These are phyloP conservation scores for Brachyhypopomus occidentalis DNA, from an alignment of 2,113 vertebrate species.

Conservation along the genomic window DNA sequence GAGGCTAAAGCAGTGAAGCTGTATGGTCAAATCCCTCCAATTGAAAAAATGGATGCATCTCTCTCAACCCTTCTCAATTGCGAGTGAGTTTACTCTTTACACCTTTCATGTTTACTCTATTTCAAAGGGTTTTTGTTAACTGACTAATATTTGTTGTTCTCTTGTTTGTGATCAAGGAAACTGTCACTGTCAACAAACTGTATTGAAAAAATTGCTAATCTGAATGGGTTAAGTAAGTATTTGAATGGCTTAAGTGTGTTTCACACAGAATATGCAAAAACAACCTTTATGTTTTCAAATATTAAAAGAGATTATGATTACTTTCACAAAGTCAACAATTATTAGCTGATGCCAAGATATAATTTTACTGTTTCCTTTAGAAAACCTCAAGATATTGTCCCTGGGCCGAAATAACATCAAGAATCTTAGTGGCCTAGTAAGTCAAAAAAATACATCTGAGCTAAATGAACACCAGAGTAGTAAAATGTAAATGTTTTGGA, in stretches of 20 bases:
- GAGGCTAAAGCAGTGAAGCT: slow-evolving; percentile 90
- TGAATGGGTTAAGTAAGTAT: slow-evolving; percentile 92
- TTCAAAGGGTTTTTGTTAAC: neutral
- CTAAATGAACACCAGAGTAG: neutral
- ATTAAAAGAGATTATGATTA: neutral
- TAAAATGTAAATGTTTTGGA: neutral
- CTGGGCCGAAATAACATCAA: slow-evolving; percentile 97
- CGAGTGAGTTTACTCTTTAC: slow-evolving; percentile 81
- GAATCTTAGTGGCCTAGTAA: slow-evolving; percentile 90
- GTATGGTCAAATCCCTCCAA: slow-evolving; percentile 89
- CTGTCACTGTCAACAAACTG: slow-evolving; percentile 95
- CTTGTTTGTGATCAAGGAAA: slow-evolving; percentile 76
- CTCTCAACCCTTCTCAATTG: slow-evolving; percentile 85
- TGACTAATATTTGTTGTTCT: neutral
- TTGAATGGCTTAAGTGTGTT: neutral
- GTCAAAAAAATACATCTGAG: slow-evolving; percentile 44
- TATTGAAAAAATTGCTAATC: slow-evolving; percentile 96
- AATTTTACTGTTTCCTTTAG: slow-evolving; percentile 67
- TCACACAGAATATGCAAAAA: neutral
- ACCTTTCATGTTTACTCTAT: neutral
- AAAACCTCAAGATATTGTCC: slow-evolving; percentile 92
- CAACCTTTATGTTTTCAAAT: neutral
- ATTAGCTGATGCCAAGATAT: neutral
- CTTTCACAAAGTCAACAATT: neutral
- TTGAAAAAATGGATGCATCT: slow-evolving; percentile 94